A percentile compares a stretch with the other conserved stretches of the same genome.
Evolutionary conservation across 2,888 invertebrate genomes (phyloP).

Genomic region (Esperia sulphurella): DNA sequence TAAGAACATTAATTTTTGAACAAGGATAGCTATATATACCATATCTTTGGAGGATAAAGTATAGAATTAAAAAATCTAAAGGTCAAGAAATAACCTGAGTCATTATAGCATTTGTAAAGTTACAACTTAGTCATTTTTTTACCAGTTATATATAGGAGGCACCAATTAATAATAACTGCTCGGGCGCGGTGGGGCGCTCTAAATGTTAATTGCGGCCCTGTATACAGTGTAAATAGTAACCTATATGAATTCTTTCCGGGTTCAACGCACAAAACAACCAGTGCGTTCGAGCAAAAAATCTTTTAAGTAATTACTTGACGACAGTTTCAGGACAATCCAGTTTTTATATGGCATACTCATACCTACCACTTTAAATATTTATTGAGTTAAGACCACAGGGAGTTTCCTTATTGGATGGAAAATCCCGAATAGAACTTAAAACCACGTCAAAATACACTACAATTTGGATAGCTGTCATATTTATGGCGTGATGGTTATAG

Average conservation of each 20-base stretch:
- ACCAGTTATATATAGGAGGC: too few relatives aligned
- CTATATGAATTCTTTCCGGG: slow-evolving; percentile 3
- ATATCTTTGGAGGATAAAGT: too few relatives aligned
- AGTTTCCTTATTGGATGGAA: not conserved
- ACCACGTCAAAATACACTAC: too few relatives aligned
- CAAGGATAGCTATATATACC: too few relatives aligned
- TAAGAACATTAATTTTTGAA: too few relatives aligned
- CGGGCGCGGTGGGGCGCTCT: too few relatives aligned
- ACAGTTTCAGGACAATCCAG: not conserved
- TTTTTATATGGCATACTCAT: not conserved
- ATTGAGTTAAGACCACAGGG: not conserved
- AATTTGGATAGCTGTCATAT: too few relatives aligned
- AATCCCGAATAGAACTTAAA: not conserved
- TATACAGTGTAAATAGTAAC: not conserved
- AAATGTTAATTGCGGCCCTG: not conserved
- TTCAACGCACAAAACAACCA: slow-evolving; percentile 3
- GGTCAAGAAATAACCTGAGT: too few relatives aligned
- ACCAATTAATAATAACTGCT: too few relatives aligned
- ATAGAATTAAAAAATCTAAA: too few relatives aligned
- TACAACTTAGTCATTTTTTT: too few relatives aligned
- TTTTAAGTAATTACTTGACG: slow-evolving; percentile 1
- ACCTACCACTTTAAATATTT: not conserved
- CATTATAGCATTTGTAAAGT: too few relatives aligned
- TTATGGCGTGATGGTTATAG: not conserved
- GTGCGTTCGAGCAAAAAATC: not conserved